Evolutionary conservation across 2,888 invertebrate species (phyloP), one percentile per base, ranked within the genome.

Genomic region (Limnephilus rhombicus): DNA sequence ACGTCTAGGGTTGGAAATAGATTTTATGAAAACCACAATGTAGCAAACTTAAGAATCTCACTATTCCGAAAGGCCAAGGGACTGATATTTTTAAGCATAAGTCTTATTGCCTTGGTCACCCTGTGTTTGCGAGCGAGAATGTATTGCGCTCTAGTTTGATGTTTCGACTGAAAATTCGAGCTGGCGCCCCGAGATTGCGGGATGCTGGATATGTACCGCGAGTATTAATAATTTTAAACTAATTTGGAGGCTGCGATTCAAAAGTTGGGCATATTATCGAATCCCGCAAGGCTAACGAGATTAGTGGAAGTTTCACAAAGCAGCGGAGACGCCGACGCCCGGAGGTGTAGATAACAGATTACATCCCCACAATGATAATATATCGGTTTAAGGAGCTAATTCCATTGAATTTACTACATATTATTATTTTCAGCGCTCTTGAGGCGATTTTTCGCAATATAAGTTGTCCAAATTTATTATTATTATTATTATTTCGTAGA

Each of bases 211-310:
- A 68, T 87, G 92, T 92, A 92, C 90, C 89, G 87, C 90, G 91
- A 91, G 68, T 24, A 68, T 68, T 89, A 92, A 92, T 93, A 93
- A 93, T 93, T 92, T 93, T 93, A 92, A 93, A 93, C 93, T 92
- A 93, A 93, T 92, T 92, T 92, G 83, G 87, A 68, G 89, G 53
- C 87, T 81, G 91, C 85, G 90, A 93, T 93, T 80, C 93, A 85
- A 80, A 92, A 91, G 86, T 92, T 93, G 49, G 80, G 92, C 90
- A 93, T 92, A 93, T 93, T 92, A 93, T 93, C 92, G 80, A 92
- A 92, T 89, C 91, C 93, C 92, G 81, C 92, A 91, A 90, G 91
- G 93, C 92, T 93, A 87, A 85, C 90, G 85, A 87, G 91, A 92
- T 91, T 92, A 91, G 53, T 49, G 29, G 53, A 91, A 91, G 86